Base-by-base conservation (phyloP, 1,140 invertebrate genomes). In the Trissolcus basalis region DNA sequence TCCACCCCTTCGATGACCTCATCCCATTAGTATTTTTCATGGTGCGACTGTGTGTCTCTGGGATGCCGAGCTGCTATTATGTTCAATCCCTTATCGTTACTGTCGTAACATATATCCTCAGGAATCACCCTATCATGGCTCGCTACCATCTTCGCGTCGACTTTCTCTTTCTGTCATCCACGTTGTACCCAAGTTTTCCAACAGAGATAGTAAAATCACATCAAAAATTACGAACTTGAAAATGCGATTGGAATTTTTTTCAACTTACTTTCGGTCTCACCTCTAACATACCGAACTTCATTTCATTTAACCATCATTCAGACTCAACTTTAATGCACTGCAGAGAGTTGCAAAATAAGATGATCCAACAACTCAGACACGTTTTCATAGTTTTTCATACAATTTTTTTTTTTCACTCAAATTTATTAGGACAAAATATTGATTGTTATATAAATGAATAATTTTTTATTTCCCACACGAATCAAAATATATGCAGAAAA, bases 1-100 rank as follows among this genome's bases (percentile, higher is more conserved):
- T 82, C 76, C 71, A 71, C 56, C 59, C 74, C 61, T 69, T 56
- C 79, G 64, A 67, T 82, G 81, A 84, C 84, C 82, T 78, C 77
- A 77, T 82, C 78, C 82, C 82, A 85, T 85, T 84, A 84, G 81
- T 85, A 87, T 87, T 86, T 87, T 86, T 87, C 82, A 85, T 78
- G 67, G 78, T 74, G 63, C 59, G 65, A 64, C 44, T 81, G 74
- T 82, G 81, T 80, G 73, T 80, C 70, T 77, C 74, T 79, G 67
- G 73, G 70, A 83, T 77, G 78, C 69, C n/a, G 64, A 77, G 41
- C 76, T 69, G 59, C 83, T 84, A 86, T 86, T 86, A 84, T 83
- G 74, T 80, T 80, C 79, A 78, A 84, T 82, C 81, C 79, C 82
- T 84, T 85, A 86, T 86, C 84, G 82, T 83, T 79, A 82, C 77